phyloP scores from a whole-genome alignment of 1,140 invertebrate species.

The Pseudomyrmex pallidus region DNA sequence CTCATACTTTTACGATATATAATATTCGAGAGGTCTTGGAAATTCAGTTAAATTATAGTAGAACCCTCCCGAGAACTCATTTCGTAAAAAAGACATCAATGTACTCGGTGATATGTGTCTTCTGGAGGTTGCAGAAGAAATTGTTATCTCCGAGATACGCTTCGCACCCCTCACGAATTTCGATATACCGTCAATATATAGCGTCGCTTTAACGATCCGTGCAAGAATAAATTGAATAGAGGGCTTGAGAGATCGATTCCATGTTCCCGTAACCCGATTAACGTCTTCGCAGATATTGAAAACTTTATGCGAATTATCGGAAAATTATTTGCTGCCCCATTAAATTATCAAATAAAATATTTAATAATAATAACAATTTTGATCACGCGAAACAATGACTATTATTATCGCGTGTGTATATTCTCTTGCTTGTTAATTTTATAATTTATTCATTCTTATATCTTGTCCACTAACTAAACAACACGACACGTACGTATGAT shows the following conservation, averaged over 20 bases:
- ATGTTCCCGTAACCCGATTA: constrained; percentile 49
- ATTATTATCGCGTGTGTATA: no score
- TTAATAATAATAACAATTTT: constrained; percentile 7
- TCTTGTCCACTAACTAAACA: not conserved
- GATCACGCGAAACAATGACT: no score
- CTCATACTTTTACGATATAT: constrained; percentile 14
- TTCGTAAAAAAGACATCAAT: constrained; percentile 16
- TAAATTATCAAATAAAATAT: constrained; percentile 44
- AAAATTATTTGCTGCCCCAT: constrained; percentile 40
- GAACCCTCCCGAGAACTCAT: not conserved
- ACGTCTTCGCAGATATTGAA: constrained; percentile 42
- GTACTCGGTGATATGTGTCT: constrained; percentile 32
- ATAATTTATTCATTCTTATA: not conserved
- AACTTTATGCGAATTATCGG: constrained; percentile 51
- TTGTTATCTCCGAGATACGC: constrained; percentile 28
- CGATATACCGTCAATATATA: constrained; percentile 22
- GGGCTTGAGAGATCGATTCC: constrained; percentile 36
- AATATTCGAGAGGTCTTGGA: not conserved
- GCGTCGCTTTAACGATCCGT: constrained; percentile 48
- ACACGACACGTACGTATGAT: not conserved
- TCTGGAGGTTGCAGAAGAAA: constrained; percentile 20
- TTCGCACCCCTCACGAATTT: constrained; percentile 36
- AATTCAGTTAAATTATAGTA: constrained; percentile 28
- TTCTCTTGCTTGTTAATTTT: no score
- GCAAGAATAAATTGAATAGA: constrained; percentile 49